phyloP scores from a whole-genome alignment of 1,140 invertebrate species.

The Drosophila azteca region DNA sequence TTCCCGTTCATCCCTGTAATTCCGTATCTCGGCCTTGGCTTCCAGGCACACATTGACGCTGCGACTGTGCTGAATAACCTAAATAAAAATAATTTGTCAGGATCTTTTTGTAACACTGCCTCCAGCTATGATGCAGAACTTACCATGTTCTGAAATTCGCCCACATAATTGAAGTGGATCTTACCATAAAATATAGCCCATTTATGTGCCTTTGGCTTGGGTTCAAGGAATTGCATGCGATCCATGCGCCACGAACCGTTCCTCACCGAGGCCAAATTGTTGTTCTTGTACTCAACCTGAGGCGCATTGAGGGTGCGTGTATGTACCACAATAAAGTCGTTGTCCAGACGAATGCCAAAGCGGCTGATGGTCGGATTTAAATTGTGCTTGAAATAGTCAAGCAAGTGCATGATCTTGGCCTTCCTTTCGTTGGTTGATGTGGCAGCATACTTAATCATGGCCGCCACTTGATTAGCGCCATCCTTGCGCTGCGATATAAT shows the following conservation, averaged over 20 bases:
- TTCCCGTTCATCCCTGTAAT: conserved; percentile 33
- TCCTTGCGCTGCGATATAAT: conserved; percentile 80
- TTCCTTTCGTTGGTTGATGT: conserved; percentile 86
- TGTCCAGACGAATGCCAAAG: conserved; percentile 86
- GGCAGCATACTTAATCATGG: conserved; percentile 88
- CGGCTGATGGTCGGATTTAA: conserved; percentile 84
- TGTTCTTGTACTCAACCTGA: conserved; percentile 83
- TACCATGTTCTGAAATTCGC: conserved; percentile 14
- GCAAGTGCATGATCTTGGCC: conserved; percentile 86
- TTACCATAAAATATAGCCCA: conserved; percentile 61
- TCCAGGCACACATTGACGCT: conserved; percentile 32
- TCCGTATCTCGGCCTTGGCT: conserved; percentile 26
- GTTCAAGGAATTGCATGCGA: conserved; percentile 30
- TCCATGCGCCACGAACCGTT: conserved; percentile 71
- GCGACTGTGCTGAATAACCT: conserved; percentile 7
- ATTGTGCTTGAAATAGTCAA: conserved; percentile 84
- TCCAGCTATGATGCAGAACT: no score
- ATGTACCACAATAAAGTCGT: conserved; percentile 85
- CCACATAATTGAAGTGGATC: conserved; percentile 23
- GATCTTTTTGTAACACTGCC: no score
- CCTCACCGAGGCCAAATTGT: neutral
- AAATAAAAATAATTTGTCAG: no score
- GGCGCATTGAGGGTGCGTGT: conserved; percentile 86
- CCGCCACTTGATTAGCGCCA: conserved; percentile 85
- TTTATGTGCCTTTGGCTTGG: conserved; percentile 50